Percentiles rank a stretch among this genome's conserved stretches.
Conservation (phyloP, 2,888 invertebrate species). For the Drosophila recens region DNA sequence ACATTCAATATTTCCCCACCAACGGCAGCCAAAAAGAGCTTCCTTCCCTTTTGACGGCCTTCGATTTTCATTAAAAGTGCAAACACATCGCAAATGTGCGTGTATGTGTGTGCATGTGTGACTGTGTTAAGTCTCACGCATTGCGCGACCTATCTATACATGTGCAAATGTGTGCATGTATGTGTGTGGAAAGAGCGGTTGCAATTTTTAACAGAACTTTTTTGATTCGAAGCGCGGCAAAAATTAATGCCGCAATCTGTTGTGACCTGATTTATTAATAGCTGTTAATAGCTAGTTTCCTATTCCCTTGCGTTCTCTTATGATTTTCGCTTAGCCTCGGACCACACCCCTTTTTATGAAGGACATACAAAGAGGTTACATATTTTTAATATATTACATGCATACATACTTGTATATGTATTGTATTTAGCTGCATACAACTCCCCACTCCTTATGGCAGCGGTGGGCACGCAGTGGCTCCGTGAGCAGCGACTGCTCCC, state of each 20-base stretch:
- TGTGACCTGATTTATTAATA: constrained; percentile 21
- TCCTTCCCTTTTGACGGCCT: constrained; percentile 33
- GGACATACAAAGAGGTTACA: constrained; percentile 5
- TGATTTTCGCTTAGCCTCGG: constrained; percentile 14
- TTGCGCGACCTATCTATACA: constrained; percentile 9
- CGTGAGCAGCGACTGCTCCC: too few species aligned
- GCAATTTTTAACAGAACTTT: constrained; percentile 33
- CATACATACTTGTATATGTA: not conserved
- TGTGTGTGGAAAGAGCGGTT: constrained; percentile 32
- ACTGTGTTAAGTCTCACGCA: constrained; percentile 15
- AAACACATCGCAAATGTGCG: constrained; percentile 6
- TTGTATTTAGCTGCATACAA: not conserved
- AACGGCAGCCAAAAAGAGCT: constrained; percentile 9
- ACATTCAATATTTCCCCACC: not conserved
- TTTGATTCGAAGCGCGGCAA: constrained; percentile 45
- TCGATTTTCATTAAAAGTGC: constrained; percentile 33
- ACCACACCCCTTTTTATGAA: constrained; percentile 27
- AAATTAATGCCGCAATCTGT: constrained; percentile 7
- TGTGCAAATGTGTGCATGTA: not conserved
- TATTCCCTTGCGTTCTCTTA: not conserved
- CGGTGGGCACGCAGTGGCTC: too few species aligned
- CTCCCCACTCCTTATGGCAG: too few species aligned
- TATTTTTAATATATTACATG: not conserved
- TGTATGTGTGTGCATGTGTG: too few species aligned
- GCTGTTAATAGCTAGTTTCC: not conserved